Evolutionary conservation across 2,797 vertebrate species (phyloP).

Genomic region (Mico argentatus): DNA sequence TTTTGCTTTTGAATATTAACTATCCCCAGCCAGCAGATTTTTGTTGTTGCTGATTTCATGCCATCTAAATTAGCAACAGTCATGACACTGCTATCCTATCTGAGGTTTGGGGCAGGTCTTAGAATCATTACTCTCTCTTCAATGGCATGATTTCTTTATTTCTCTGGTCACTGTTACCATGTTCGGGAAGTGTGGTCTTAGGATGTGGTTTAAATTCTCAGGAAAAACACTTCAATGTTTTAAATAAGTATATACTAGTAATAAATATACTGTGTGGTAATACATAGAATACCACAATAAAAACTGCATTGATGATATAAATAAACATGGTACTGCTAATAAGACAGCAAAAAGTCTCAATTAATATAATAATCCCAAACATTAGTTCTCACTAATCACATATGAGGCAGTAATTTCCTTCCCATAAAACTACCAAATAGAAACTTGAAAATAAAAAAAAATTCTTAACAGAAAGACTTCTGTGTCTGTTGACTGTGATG

Average conservation of each 20-base stretch:
- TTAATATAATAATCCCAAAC: neutral
- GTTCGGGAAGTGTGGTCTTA: neutral
- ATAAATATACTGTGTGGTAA: neutral
- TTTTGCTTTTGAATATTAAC: constrained; percentile 45
- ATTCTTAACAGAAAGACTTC: constrained; percentile 9
- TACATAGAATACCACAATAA: neutral
- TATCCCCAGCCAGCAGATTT: neutral
- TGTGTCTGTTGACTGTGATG: neutral
- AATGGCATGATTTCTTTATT: neutral
- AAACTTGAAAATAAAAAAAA: neutral
- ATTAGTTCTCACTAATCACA: neutral
- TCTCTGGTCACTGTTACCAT: neutral
- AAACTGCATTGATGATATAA: neutral
- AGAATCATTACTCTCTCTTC: constrained; percentile 3
- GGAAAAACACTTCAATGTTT: neutral
- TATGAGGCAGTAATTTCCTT: neutral
- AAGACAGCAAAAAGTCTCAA: neutral
- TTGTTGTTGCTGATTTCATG: neutral
- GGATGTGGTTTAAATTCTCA: constrained; percentile 2
- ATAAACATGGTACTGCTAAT: neutral
- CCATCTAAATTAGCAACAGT: neutral
- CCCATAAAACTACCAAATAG: neutral
- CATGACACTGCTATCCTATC: neutral
- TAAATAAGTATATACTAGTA: constrained; percentile 19
- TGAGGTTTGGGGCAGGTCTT: neutral